A percentile compares a stretch with the other conserved stretches of the same genome.
phyloP scores from a whole-genome alignment of 2,888 invertebrate species.

The Cerastis rubricosa region DNA sequence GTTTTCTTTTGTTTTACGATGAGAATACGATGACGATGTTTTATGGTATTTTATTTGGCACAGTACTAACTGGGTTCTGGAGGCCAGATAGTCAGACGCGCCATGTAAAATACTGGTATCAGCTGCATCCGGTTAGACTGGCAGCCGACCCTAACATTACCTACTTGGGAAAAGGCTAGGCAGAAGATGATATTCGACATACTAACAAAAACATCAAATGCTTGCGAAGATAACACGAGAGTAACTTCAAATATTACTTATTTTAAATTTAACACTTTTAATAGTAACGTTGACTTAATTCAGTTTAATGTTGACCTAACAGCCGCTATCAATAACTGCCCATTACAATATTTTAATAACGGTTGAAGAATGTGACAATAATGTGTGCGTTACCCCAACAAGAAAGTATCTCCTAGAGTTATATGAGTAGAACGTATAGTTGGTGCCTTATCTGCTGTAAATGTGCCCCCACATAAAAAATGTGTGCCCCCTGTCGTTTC shows the following conservation, averaged over 20 bases:
- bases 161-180: too few relatives aligned
- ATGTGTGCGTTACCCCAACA: too few relatives aligned
- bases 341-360: conserved; percentile 22
- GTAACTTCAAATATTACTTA: neutral
- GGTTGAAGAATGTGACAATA: conserved; percentile 2
- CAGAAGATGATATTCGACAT: neutral
- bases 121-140: too few relatives aligned
- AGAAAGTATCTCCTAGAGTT: too few relatives aligned
- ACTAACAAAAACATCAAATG: neutral
- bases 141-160: too few relatives aligned
- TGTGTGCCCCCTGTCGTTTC: too few relatives aligned
- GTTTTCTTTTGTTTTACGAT: conserved; percentile 50
- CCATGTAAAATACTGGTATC: too few relatives aligned
- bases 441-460: too few relatives aligned
- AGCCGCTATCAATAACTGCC: neutral
- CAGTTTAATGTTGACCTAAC: neutral
- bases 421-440: too few relatives aligned
- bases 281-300: neutral
- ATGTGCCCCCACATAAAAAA: too few relatives aligned
- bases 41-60: neutral
- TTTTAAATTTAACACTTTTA: neutral
- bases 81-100: too few relatives aligned
- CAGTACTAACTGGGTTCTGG: too few relatives aligned
- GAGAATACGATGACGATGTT: conserved; percentile 15
- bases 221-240: neutral